phyloP scores from a whole-genome alignment of 64 coral and sea anemone genomes.

The Astreopora myriophthalma region DNA sequence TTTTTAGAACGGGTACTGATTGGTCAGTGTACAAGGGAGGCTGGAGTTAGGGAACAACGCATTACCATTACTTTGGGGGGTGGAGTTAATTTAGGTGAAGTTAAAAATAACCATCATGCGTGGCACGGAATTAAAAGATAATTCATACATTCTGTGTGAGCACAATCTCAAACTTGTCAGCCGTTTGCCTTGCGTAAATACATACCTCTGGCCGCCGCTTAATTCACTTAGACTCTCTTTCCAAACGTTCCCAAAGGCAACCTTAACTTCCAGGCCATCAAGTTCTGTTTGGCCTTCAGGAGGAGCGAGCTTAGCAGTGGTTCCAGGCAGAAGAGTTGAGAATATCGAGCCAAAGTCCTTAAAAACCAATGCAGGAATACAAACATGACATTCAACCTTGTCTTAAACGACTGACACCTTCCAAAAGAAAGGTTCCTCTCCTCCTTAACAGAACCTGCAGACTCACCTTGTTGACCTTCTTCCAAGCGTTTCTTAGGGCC shows the following conservation, averaged over 20 bases:
- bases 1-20: too few relatives aligned
- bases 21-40: too few relatives aligned
- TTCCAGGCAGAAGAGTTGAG: conserved; percentile 90
- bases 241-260: conserved; percentile 96
- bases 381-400: not conserved
- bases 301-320: conserved; percentile 93
- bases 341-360: conserved; percentile 99
- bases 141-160: too few relatives aligned
- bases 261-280: conserved; percentile 95
- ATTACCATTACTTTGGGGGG: too few relatives aligned
- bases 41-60: too few relatives aligned
- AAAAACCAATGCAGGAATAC: not conserved
- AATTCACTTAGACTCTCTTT: conserved; percentile 97
- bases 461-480: conserved; percentile 95
- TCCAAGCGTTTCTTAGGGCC: conserved; percentile 93
- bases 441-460: too few relatives aligned
- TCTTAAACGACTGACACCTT: not conserved
- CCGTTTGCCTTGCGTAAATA: not conserved
- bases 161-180: not conserved
- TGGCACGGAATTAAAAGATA: too few relatives aligned
- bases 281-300: conserved; percentile 92
- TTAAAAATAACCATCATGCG: too few relatives aligned
- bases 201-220: conserved; percentile 93
- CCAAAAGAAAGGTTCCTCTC: too few relatives aligned
- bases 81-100: too few relatives aligned